Evolutionary conservation across 2,888 invertebrate species (phyloP), one percentile per base, ranked within the genome.

Genomic region (Phortica okadai): DNA sequence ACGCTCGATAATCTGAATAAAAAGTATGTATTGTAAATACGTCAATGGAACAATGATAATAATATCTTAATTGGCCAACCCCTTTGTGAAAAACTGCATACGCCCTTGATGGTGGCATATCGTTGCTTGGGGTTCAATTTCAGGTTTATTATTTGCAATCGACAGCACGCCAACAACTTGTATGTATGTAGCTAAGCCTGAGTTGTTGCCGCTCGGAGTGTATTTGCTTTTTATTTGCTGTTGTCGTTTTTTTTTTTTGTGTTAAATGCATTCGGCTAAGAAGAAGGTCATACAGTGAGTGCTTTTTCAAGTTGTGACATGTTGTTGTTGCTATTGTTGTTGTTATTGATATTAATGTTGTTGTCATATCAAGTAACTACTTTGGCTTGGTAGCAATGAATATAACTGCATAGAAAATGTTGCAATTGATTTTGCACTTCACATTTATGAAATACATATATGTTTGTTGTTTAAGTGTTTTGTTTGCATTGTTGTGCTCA

Each of bases 381-480:
- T 11, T 11, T 14, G 50, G 14, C 14, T 50, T 50, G 50, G 2
- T 8, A 50, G 50, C 50, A 50, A 50, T 50, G 50, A 50, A 50
- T 50, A 50, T 6, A 14, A 11, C 50, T 14, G 14, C 50, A 50
- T 50, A 11, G 50, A 50, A 50, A 50, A 11, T 50, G 50, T 50
- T 50, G 50, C 50, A 50, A 50, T 50, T 25, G 77, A 79, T 70
- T 79, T 78, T 76, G 76, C 69, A 79, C 79, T 76, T 79, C 76
- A 78, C 79, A 62, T 45, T 74, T 74, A 66, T 74, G 69, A 70
- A 74, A 77, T 70, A 1, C 77, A 80, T 80, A 1, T 77, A 80
- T 80, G 87, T 87, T 87, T 81, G 87, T 85, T 88, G 84, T 87
- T 74, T 70, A 88, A 84, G 88, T 84, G 87, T 79, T 88, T 83